Conservation (phyloP, 2,797 vertebrate genomes). For the Rhabdomys pumilio region DNA sequence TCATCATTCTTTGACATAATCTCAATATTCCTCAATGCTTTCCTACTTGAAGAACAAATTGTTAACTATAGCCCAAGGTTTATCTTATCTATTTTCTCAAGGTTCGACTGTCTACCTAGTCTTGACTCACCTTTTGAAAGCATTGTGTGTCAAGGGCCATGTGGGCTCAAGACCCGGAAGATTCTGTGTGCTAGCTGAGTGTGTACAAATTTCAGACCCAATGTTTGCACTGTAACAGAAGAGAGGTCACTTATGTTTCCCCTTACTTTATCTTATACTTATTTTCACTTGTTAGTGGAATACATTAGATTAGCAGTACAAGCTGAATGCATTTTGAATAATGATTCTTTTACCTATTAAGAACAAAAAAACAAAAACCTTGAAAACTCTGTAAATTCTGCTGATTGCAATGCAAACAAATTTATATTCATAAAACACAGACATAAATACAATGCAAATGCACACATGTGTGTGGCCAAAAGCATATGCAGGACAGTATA, state of each 20-base stretch:
- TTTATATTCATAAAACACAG: constrained; percentile 60
- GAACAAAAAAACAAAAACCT: not conserved
- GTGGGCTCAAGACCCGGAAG: not conserved
- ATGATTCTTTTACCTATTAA: constrained; percentile 65
- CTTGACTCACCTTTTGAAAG: not conserved
- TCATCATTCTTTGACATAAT: not conserved
- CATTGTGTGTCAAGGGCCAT: not conserved
- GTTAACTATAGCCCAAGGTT: not conserved
- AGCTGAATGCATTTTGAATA: constrained; percentile 51
- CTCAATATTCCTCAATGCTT: not conserved
- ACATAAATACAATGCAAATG: constrained; percentile 55
- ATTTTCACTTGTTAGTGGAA: constrained; percentile 55
- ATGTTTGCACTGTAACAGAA: not conserved
- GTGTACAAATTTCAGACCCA: not conserved
- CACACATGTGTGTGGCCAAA: constrained; percentile 51
- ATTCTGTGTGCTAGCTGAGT: not conserved
- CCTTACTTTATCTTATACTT: constrained; percentile 46
- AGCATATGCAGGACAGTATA: constrained; percentile 54
- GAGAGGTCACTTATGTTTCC: not conserved
- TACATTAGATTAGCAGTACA: not conserved
- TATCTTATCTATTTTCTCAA: not conserved
- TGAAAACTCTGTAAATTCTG: constrained; percentile 64
- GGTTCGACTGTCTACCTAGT: not conserved
- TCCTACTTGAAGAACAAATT: constrained; percentile 52
- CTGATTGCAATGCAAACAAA: constrained; percentile 49